phyloP scores from a whole-genome alignment of 2,113 vertebrate genomes.

The Stomatorhinus ivindoensis region DNA sequence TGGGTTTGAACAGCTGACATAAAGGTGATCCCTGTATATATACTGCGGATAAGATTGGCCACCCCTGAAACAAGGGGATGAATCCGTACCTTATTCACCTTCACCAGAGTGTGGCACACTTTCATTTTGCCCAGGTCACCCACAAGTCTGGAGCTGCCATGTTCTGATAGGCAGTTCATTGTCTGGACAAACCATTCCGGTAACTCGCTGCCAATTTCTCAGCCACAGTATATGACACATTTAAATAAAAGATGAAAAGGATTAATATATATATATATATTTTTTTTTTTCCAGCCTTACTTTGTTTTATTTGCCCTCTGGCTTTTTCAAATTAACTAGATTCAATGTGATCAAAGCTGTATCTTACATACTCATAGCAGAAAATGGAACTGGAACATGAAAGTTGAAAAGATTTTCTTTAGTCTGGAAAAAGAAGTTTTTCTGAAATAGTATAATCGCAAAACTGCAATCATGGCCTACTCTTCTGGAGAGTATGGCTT shows the following conservation, averaged over 20 bases:
- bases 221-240: background rate
- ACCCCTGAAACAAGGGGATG: background rate
- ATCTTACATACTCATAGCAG: background rate
- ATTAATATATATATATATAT: background rate
- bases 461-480: background rate
- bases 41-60: too few relatives aligned
- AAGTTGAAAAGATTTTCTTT: background rate
- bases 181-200: background rate
- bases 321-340: background rate
- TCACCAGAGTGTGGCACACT: background rate
- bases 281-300: background rate
- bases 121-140: background rate
- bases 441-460: background rate
- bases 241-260: background rate
- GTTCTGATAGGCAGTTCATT: background rate
- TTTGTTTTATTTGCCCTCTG: conserved; percentile 6
- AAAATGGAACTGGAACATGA: background rate
- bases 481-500: background rate
- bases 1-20: too few relatives aligned
- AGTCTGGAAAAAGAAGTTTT: background rate
- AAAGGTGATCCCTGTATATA: too few relatives aligned
- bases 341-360: background rate
- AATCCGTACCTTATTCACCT: background rate
- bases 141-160: background rate
- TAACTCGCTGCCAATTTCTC: background rate